Percentiles rank a stretch among this genome's conserved stretches.
Conservation (phyloP, 2,113 vertebrate species). For the Trematocara variabile region DNA sequence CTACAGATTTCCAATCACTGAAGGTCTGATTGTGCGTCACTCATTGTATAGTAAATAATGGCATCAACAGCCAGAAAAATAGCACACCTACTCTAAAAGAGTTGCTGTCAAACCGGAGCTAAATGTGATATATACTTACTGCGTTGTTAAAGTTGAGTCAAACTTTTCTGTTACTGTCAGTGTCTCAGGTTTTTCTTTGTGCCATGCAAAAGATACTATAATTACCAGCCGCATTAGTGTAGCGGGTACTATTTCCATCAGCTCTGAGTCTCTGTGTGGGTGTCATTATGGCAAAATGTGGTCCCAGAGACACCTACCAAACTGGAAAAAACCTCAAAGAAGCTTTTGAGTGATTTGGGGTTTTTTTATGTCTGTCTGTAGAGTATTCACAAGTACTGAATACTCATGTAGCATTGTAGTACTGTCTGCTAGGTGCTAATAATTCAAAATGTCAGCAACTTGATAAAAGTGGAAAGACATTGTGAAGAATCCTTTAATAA, state of each 20-base stretch:
- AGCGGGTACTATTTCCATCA: background rate
- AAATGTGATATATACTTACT: background rate
- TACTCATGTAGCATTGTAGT: background rate
- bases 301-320: background rate
- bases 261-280: background rate
- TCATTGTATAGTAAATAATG: slow-evolving; percentile 41
- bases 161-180: background rate
- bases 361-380: fast-evolving
- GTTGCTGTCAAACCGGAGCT: background rate
- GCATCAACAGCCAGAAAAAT: slow-evolving; percentile 7
- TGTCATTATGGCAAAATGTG: background rate
- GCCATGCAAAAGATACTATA: background rate
- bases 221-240: background rate
- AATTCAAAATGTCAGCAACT: background rate
- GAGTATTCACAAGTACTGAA: background rate
- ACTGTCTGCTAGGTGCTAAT: background rate
- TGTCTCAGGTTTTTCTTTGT: background rate
- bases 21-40: slow-evolving; percentile 22
- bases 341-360: background rate
- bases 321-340: background rate
- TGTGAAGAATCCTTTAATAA: background rate
- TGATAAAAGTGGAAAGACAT: background rate
- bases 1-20: slow-evolving; percentile 64
- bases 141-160: background rate
- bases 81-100: background rate